These are phyloP conservation scores for Porites lobata DNA, from an alignment of 92 coral and sea anemone genomes.

Conservation along the genomic window DNA sequence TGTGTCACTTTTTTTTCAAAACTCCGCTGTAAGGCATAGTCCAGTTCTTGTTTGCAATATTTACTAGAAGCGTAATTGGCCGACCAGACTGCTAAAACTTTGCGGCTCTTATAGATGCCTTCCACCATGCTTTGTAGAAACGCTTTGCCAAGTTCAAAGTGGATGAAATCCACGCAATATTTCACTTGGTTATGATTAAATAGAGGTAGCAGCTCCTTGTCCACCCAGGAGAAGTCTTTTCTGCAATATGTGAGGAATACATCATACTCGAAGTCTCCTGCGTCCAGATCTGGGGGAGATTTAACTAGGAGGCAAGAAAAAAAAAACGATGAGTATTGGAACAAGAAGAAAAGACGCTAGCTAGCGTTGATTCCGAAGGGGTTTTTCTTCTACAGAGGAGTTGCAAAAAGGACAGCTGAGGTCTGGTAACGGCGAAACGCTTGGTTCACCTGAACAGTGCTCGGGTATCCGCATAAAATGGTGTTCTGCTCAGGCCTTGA, in stretches of 20 bases:
- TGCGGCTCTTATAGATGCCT: slow-evolving; percentile 33
- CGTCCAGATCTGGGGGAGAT: not conserved
- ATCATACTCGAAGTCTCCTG: slow-evolving; percentile 13
- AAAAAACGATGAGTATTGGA: too few species aligned
- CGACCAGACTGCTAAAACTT: slow-evolving; percentile 42
- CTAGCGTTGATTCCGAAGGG: not conserved
- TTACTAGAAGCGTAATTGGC: slow-evolving; percentile 12
- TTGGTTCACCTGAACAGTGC: too few species aligned
- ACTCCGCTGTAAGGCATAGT: slow-evolving; percentile 41
- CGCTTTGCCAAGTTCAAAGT: slow-evolving; percentile 24
- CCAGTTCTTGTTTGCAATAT: slow-evolving; percentile 31
- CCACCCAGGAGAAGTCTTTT: slow-evolving; percentile 24
- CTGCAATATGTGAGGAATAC: slow-evolving; percentile 38
- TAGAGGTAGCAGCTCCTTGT: slow-evolving; percentile 15
- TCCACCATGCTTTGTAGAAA: slow-evolving; percentile 21
- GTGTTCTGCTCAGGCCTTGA: too few species aligned
- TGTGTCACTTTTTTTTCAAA: slow-evolving; percentile 24
- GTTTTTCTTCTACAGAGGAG: not conserved
- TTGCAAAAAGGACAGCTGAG: too few species aligned
- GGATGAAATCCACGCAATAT: slow-evolving; percentile 18
- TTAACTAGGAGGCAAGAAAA: not conserved
- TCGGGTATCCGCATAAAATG: too few species aligned
- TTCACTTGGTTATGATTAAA: slow-evolving; percentile 15
- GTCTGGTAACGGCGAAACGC: too few species aligned
- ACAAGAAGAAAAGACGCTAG: too few species aligned